Evolutionary conservation across 2,888 invertebrate species (phyloP).

Genomic region (Xestoiulus laeticollis): DNA sequence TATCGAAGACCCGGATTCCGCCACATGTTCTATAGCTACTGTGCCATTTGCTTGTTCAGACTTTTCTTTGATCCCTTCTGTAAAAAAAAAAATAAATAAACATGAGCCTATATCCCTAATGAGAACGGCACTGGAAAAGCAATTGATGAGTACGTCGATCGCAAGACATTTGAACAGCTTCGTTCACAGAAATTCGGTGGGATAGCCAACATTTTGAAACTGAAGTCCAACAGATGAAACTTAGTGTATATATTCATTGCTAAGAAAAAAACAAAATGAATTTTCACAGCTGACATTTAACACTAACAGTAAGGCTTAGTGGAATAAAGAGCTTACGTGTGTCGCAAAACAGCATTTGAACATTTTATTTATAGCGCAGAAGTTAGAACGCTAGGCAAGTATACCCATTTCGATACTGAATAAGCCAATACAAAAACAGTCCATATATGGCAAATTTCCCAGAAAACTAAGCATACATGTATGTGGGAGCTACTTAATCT

Average conservation of each 20-base stretch:
- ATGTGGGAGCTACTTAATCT: background rate
- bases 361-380: background rate
- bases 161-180: slow-evolving; percentile 53
- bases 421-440: background rate
- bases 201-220: background rate
- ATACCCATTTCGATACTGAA: background rate
- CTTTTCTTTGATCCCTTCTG: slow-evolving; percentile 94
- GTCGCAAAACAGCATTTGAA: background rate
- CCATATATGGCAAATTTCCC: background rate
- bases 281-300: slow-evolving; percentile 19
- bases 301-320: background rate
- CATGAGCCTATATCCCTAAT: background rate
- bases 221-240: no score
- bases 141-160: background rate
- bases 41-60: slow-evolving; percentile 75
- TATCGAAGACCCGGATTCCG: slow-evolving; percentile 11
- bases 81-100: slow-evolving; percentile 67
- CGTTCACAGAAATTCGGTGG: background rate
- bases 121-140: background rate
- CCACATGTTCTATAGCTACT: slow-evolving; percentile 34
- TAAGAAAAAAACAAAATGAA: slow-evolving; percentile 20
- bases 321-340: background rate
- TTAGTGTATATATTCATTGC: background rate
- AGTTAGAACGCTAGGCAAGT: background rate
- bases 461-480: no score